phyloP scores from a whole-genome alignment of 2,797 vertebrate species.

The Spatula clypeata region DNA sequence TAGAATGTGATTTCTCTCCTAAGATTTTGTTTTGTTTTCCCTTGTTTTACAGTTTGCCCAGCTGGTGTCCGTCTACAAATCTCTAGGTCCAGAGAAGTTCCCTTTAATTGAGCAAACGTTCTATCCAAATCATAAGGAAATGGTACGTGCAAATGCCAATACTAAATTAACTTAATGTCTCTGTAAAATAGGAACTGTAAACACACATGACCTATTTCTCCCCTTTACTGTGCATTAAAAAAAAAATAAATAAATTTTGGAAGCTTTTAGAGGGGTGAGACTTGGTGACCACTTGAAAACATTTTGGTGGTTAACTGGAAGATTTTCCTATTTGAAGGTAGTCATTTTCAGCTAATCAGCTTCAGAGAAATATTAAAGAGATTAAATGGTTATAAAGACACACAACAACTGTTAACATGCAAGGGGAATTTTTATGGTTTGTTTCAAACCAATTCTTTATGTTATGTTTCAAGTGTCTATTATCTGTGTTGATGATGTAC shows the following conservation, averaged over 20 bases:
- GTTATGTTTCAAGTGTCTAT: not conserved
- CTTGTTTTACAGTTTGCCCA: constrained; percentile 93
- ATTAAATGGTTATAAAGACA: not conserved
- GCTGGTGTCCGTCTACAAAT: constrained; percentile 93
- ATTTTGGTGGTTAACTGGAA: not conserved
- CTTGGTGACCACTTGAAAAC: not conserved
- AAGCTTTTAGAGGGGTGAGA: not conserved
- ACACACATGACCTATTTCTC: not conserved
- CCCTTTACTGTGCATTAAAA: not conserved
- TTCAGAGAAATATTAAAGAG: not conserved
- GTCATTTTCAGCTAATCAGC: not conserved
- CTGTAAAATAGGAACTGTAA: not conserved
- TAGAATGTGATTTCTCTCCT: not conserved
- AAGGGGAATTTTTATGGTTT: not conserved
- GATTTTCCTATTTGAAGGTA: not conserved
- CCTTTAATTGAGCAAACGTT: constrained; percentile 97
- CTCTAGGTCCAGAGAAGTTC: constrained; percentile 93
- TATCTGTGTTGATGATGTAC: not conserved
- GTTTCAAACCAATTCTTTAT: not conserved
- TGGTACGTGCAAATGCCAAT: constrained; percentile 87
- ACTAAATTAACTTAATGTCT: not conserved
- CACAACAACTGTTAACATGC: not conserved
- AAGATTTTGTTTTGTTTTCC: constrained; percentile 3
- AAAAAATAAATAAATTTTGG: not conserved
- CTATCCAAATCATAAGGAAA: constrained; percentile 99